Conservation (phyloP, 2,888 invertebrate genomes). For the Caenorhabditis sulstoni region DNA sequence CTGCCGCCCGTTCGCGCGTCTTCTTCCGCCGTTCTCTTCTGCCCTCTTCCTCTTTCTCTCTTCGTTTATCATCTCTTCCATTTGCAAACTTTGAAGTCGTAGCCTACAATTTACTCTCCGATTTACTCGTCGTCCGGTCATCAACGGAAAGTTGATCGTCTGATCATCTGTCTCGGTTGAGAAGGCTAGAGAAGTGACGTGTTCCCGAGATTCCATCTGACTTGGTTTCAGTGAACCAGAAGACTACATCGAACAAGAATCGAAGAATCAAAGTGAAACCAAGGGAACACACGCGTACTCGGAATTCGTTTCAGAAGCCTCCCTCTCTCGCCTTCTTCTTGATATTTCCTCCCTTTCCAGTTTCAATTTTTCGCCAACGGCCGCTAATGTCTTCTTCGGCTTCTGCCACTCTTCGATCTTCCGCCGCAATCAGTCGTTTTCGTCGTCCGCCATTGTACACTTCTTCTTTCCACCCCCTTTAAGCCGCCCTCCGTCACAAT, state of each 20-base stretch:
- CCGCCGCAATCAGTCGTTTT: conserved; percentile 49
- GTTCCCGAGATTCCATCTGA: neutral
- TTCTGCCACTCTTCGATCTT: conserved; percentile 10
- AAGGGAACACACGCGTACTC: neutral
- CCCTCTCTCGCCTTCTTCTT: conserved; percentile 1
- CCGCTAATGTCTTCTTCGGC: conserved; percentile 38
- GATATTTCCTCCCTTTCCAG: conserved; percentile 38
- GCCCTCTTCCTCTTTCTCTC: neutral
- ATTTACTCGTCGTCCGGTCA: conserved; percentile 3
- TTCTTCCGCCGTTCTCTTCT: neutral
- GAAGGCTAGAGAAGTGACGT: neutral
- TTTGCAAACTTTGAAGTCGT: conserved; percentile 11
- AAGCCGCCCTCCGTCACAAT: conserved; percentile 19
- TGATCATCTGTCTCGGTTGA: neutral
- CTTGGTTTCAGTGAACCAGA: no score
- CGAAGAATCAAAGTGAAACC: neutral
- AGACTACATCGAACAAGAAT: neutral
- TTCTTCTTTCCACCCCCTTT: neutral
- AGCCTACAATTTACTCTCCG: conserved; percentile 13
- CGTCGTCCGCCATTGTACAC: conserved; percentile 33
- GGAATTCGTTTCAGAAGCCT: neutral
- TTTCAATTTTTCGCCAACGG: conserved; percentile 40
- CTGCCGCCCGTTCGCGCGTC: neutral
- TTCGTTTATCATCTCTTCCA: neutral
- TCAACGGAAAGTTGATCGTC: neutral